Base-by-base conservation (phyloP, 1,140 invertebrate species). In the Drosophila setifemur region DNA sequence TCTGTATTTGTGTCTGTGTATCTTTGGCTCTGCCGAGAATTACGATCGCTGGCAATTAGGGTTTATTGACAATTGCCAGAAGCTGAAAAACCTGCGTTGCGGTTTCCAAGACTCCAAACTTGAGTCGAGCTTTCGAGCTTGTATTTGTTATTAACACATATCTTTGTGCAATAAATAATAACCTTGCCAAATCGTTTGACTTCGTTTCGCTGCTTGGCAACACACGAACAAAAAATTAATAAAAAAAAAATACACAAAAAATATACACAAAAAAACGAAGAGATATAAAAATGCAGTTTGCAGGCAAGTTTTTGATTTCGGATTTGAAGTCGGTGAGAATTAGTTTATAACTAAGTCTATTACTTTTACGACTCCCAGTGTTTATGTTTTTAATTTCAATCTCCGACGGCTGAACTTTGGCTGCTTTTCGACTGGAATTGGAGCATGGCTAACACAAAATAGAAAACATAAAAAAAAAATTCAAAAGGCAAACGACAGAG, bases 101-200 rank as follows among this genome's bases (percentile, higher is more conserved):
- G n/a, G 6, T 23, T 25, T 14, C 42, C 11, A 26, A 25, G 42
- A 23, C 57, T 48, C 25, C 2, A 29, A 31, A 19, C 35, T 33
- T 12, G 39, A 14, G 14, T 11, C 33, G n/a, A 8, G 31, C 31
- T 12, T 28, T 52, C 33, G 28, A 42, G 35, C 48, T 40, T 74
- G 47, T 54, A 25, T 63, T 49, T 76, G 19, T 72, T 73, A 73
- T 81, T 82, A 82, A 73, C 73, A 82, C 77, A 82, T 77, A 73
- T 73, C 45, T 83, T 77, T 82, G 73, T 83, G 78, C 78, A 82
- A 82, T 82, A 77, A 70, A 82, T 82, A 82, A 82, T 83, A 82
- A 83, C 78, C 78, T 82, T 82, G 78, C 68, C 73, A 83, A 82
- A 77, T 73, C 78, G 57, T 73, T 82, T 73, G 78, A 83, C 57